These are phyloP conservation scores for Xanthorhoe designata DNA, from an alignment of 2,888 invertebrate species.

Conservation along the genomic window DNA sequence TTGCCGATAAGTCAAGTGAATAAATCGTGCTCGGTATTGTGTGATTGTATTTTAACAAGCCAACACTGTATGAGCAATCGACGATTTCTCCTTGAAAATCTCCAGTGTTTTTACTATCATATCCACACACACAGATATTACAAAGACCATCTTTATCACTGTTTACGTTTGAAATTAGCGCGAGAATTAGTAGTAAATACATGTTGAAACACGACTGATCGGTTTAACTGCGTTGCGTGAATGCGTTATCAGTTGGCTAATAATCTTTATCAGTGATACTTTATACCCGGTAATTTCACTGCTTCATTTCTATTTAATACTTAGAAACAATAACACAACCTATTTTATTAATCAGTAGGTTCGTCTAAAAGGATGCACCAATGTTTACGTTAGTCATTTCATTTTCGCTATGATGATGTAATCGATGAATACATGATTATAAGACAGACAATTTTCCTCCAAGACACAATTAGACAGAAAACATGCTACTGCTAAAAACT, in stretches of 20 bases:
- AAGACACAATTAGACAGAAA: constrained; percentile 11
- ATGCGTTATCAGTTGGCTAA: constrained; percentile 46
- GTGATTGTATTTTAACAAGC: constrained; percentile 51
- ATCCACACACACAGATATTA: constrained; percentile 63
- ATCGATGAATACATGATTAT: constrained; percentile 21
- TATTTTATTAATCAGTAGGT: background rate
- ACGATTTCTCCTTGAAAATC: constrained; percentile 64
- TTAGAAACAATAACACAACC: background rate
- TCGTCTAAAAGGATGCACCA: background rate
- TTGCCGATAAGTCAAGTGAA: constrained; percentile 69
- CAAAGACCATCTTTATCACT: constrained; percentile 58
- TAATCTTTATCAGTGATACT: constrained; percentile 63
- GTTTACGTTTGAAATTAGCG: constrained; percentile 49
- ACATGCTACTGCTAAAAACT: background rate
- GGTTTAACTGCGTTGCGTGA: constrained; percentile 36
- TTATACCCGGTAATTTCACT: constrained; percentile 71
- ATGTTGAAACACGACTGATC: constrained; percentile 48
- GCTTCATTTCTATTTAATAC: background rate
- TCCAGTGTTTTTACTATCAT: constrained; percentile 48
- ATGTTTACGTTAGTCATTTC: constrained; percentile 19
- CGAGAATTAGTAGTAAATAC: constrained; percentile 47
- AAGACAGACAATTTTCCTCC: constrained; percentile 22
- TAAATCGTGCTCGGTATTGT: constrained; percentile 59
- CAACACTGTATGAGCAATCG: constrained; percentile 62
- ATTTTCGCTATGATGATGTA: constrained; percentile 24